Percentiles rank a stretch among this genome's conserved stretches.
phyloP scores from a whole-genome alignment of 2,888 invertebrate genomes.

The Falcaria lacertinaria region DNA sequence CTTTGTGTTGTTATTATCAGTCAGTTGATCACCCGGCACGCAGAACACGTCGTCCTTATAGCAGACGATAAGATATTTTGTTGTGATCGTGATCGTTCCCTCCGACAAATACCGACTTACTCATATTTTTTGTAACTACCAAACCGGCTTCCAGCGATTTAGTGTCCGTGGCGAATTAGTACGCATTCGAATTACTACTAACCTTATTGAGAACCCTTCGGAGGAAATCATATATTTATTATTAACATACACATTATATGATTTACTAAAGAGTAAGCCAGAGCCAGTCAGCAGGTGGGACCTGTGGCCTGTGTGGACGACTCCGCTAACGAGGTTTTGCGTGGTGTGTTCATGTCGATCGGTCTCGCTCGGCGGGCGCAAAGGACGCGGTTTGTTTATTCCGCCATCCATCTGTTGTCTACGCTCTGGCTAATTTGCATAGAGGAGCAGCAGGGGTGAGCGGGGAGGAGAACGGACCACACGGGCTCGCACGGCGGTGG shows the following conservation, averaged over 20 bases:
- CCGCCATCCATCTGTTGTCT: slow-evolving; percentile 80
- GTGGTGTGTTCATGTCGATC: slow-evolving; percentile 5
- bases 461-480: slow-evolving; percentile 68
- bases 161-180: slow-evolving; percentile 41
- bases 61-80: slow-evolving; percentile 4
- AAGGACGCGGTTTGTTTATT: slow-evolving; percentile 76
- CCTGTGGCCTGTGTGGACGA: neutral
- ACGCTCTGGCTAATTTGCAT: slow-evolving; percentile 77
- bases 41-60: slow-evolving; percentile 8
- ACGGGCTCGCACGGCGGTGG: slow-evolving; percentile 75
- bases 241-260: neutral
- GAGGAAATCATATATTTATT: too few species aligned
- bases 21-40: slow-evolving; percentile 19
- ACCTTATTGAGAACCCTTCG: neutral
- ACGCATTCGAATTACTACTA: slow-evolving; percentile 10
- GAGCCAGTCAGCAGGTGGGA: neutral
- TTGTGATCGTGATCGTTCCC: slow-evolving; percentile 12
- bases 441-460: slow-evolving; percentile 54
- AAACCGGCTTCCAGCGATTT: slow-evolving; percentile 41
- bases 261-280: neutral
- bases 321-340: neutral
- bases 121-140: slow-evolving; percentile 36
- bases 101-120: slow-evolving; percentile 8
- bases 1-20: slow-evolving; percentile 19
- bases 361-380: slow-evolving; percentile 41